Base-by-base conservation (phyloP, 2,113 vertebrate genomes). In the Pao palembangensis region DNA sequence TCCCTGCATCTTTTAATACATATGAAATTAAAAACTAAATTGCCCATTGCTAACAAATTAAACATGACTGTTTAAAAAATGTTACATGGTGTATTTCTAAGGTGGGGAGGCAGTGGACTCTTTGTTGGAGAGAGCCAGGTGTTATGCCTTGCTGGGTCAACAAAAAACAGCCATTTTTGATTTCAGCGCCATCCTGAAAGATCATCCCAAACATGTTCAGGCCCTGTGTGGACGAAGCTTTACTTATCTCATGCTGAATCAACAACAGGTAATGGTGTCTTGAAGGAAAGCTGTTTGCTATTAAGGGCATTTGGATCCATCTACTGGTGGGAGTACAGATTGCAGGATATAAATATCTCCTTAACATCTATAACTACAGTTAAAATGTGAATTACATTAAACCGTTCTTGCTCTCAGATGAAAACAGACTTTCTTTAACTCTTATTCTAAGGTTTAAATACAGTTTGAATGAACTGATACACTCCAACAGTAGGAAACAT, bases 91-190 rank as follows among this genome's bases (percentile, higher is more conserved):
- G 12, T 21, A 4, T 43, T 23, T 67, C 67, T 2, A 63, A 99
- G 96, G 93, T 61, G 89, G 91, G 0, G 83, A 73, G 47, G 93
- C 91, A 44, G 76, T 67, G 7, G 92, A 96, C n/a, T 93, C 92
- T 2, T 85, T 99, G 63, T 87, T 98, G 55, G 75, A 88, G 75
- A 91, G 96, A 56, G 96, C 92, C 0, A 89, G 73, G 23, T 98
- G 96, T 53, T 99, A 98, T 0, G 93, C 86, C 28, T 62, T 81
- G 61, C 91, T 98, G 18, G 94, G 94, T 23, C 96, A 94, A 83
- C 90, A 88, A 81, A 98, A 94, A 90, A 98, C 94, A 0, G 94
- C 96, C 0, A 91, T 98, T 81, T 96, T 95, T 76, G 96, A 98
- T 69, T 94, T 95, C 72, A 93, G 90, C 51, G 76, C 91, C 2